Evolutionary conservation across 2,113 vertebrate species (phyloP).

Genomic region (Varanus salvator): DNA sequence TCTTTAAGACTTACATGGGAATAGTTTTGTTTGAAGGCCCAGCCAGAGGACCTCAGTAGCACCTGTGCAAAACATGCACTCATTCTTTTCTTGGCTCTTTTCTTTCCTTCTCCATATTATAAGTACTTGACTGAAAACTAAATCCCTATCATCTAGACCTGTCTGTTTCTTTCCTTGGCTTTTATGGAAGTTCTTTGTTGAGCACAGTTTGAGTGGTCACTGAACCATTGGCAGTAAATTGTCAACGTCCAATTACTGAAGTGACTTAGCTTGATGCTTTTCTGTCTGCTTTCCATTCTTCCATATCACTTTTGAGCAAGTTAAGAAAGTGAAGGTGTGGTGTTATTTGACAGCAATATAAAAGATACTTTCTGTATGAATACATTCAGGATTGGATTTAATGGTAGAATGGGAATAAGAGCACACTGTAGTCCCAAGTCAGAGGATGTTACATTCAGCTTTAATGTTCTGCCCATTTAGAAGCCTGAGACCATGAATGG

Average conservation of each 20-base stretch:
- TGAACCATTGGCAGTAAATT: constrained; percentile 38
- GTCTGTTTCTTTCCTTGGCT: constrained; percentile 49
- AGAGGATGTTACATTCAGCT: not conserved
- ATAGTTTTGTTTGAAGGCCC: constrained; percentile 85
- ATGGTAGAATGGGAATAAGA: not conserved
- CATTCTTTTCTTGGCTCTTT: not conserved
- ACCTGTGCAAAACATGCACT: constrained; percentile 78
- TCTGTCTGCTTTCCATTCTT: not conserved
- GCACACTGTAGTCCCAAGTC: not conserved
- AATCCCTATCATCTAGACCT: constrained; percentile 29
- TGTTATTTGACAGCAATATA: constrained; percentile 36
- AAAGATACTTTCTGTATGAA: not conserved
- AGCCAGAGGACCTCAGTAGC: constrained; percentile 70
- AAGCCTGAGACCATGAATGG: not conserved
- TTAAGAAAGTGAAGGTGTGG: constrained; percentile 8
- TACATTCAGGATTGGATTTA: not conserved
- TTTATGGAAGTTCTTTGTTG: constrained; percentile 39
- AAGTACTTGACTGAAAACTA: constrained; percentile 51
- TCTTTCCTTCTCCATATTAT: constrained; percentile 30
- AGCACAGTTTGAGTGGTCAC: constrained; percentile 60
- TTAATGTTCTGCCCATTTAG: not conserved
- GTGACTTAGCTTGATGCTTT: constrained; percentile 50
- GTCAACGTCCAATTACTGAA: constrained; percentile 23
- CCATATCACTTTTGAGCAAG: not conserved
- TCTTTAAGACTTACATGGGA: constrained; percentile 89